These are phyloP conservation scores for Otolemur garnettii DNA, from an alignment of 2,113 vertebrate species.

Conservation along the genomic window DNA sequence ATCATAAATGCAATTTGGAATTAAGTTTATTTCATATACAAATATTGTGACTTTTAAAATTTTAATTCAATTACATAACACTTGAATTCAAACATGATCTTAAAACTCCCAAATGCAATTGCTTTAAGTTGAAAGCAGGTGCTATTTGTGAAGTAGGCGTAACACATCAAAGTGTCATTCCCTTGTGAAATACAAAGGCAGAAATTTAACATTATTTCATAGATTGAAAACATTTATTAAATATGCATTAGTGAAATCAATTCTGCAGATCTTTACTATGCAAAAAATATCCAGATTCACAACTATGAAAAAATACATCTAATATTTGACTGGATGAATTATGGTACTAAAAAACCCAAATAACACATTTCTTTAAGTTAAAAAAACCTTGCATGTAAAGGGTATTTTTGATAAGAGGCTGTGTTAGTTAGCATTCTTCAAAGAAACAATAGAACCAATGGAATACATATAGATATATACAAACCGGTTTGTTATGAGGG, in stretches of 20 bases:
- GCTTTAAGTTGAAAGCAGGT: slow-evolving; percentile 6
- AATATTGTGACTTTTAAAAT: not conserved
- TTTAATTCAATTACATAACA: slow-evolving; percentile 38
- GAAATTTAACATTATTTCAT: slow-evolving; percentile 17
- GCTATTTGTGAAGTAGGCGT: not conserved
- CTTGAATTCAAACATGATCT: slow-evolving; percentile 16
- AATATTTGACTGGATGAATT: slow-evolving; percentile 34
- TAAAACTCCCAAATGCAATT: slow-evolving; percentile 49
- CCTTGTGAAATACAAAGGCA: slow-evolving; percentile 10
- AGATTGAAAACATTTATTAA: slow-evolving; percentile 53
- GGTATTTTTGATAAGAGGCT: not conserved
- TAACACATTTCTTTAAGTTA: not conserved
- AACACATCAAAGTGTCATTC: not conserved
- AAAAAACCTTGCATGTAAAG: not conserved
- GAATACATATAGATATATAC: not conserved
- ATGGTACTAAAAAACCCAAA: slow-evolving; percentile 13
- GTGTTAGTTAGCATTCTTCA: not conserved
- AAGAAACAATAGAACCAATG: not conserved
- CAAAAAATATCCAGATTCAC: not conserved
- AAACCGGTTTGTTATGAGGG: not conserved
- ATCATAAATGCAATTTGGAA: slow-evolving; percentile 36
- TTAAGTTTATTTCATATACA: slow-evolving; percentile 15
- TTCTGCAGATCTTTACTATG: not conserved
- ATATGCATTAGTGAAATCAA: slow-evolving; percentile 48
- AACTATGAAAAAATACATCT: slow-evolving; percentile 30